Percentiles rank a stretch among this genome's conserved stretches.
phyloP scores from a whole-genome alignment of 2,113 vertebrate genomes.

The Stigmatopora argus region DNA sequence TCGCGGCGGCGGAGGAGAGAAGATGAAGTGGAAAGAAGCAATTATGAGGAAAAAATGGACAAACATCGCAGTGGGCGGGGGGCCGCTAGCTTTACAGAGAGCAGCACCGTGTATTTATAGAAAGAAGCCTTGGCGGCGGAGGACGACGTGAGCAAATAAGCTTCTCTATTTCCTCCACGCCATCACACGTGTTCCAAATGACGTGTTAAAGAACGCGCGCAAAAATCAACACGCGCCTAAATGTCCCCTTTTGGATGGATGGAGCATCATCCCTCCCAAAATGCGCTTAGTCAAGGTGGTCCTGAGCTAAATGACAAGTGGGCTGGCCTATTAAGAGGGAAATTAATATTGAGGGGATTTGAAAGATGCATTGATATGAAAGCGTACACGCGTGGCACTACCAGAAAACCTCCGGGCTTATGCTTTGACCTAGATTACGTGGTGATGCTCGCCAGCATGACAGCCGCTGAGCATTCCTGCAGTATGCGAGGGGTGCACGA shows the following conservation, averaged over 20 bases:
- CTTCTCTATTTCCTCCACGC: slow-evolving; percentile 49
- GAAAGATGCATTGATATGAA: slow-evolving; percentile 1
- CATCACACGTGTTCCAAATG: slow-evolving; percentile 39
- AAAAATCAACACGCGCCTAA: background rate
- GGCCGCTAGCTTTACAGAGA: slow-evolving; percentile 1
- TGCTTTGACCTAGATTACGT: slow-evolving; percentile 67
- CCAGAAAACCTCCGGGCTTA: slow-evolving; percentile 56
- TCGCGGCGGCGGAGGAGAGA: slow-evolving; percentile 9
- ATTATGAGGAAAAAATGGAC: slow-evolving; percentile 20
- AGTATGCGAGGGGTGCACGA: slow-evolving; percentile 8
- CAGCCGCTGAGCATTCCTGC: slow-evolving; percentile 25
- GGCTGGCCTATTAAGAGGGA: background rate
- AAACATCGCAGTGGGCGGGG: slow-evolving; percentile 11
- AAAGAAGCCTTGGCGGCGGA: slow-evolving; percentile 41
- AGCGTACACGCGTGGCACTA: slow-evolving; percentile 18
- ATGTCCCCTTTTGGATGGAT: background rate
- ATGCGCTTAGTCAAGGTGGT: background rate
- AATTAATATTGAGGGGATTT: background rate
- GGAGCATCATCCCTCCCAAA: background rate
- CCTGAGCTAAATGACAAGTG: background rate
- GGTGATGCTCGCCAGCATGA: slow-evolving; percentile 58
- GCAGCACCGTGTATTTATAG: slow-evolving; percentile 12
- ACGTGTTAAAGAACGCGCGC: background rate
- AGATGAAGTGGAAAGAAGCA: slow-evolving; percentile 32
- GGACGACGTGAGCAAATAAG: slow-evolving; percentile 55